Evolutionary conservation across 2,113 vertebrate species (phyloP).

Genomic region (Vireo altiloquus): DNA sequence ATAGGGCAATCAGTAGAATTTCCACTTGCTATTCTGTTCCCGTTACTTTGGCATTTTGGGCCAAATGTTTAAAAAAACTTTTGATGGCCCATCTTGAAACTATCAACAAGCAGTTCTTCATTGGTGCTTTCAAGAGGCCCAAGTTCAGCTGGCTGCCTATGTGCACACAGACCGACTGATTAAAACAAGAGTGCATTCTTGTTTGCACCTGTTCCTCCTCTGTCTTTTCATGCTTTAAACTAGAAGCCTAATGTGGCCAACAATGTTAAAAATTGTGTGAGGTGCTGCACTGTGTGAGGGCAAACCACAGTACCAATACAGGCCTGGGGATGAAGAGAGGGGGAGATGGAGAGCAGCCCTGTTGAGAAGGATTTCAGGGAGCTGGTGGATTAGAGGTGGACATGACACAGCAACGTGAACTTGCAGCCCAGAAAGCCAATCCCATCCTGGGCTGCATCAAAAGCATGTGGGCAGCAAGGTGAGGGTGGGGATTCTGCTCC

Average conservation of each 20-base stretch:
- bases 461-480: background rate
- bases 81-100: background rate
- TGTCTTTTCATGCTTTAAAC: background rate
- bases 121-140: background rate
- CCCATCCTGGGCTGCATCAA: background rate
- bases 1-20: background rate
- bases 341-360: background rate
- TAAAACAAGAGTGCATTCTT: background rate
- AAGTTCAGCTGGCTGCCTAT: background rate
- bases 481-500: background rate
- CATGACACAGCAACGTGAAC: background rate
- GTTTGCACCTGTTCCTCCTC: background rate
- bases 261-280: background rate
- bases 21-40: background rate
- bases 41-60: background rate
- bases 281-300: background rate
- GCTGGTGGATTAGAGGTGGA: background rate
- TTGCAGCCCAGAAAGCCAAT: background rate
- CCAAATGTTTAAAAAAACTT: background rate
- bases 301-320: background rate
- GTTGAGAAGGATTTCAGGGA: background rate
- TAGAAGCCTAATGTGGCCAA: background rate
- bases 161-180: background rate
- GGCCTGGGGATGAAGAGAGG: background rate
- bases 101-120: background rate